phyloP scores from a whole-genome alignment of 23 tunicate genomes.

The Oikopleura albicans region DNA sequence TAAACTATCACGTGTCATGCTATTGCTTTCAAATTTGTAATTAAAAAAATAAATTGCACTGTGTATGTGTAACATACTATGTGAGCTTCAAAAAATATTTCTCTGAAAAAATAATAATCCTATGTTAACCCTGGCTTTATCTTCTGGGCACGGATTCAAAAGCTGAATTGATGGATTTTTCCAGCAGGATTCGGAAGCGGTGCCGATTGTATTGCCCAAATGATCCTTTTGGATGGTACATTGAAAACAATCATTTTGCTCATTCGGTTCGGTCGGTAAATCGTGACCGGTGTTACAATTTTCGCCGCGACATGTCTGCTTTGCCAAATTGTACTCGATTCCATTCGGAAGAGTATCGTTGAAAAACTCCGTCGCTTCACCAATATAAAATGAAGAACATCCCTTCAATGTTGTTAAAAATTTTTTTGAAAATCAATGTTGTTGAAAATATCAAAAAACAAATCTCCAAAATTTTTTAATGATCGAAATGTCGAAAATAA shows the following conservation, averaged over 20 bases:
- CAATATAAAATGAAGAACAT: neutral
- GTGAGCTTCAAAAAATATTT: too few relatives aligned
- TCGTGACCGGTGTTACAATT: neutral
- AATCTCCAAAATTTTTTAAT: too few relatives aligned
- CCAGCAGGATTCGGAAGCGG: neutral
- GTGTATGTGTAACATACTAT: too few relatives aligned
- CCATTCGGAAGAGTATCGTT: neutral
- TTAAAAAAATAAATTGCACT: too few relatives aligned
- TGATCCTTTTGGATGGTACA: neutral
- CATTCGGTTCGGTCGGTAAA: neutral
- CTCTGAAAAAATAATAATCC: too few relatives aligned
- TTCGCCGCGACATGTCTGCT: neutral
- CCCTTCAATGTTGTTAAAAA: too few relatives aligned
- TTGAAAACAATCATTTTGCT: neutral
- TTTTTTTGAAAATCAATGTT: too few relatives aligned
- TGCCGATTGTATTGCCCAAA: neutral
- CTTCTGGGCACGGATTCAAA: neutral
- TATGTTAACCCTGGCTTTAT: too few relatives aligned
- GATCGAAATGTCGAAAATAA: too few relatives aligned
- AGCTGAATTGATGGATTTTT: neutral
- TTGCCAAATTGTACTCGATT: neutral
- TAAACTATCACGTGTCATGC: too few relatives aligned
- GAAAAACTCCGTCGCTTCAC: neutral
- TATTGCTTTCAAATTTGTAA: too few relatives aligned
- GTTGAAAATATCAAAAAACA: too few relatives aligned